Base-by-base conservation (phyloP, 2,113 vertebrate genomes). In the Falco punctatus region DNA sequence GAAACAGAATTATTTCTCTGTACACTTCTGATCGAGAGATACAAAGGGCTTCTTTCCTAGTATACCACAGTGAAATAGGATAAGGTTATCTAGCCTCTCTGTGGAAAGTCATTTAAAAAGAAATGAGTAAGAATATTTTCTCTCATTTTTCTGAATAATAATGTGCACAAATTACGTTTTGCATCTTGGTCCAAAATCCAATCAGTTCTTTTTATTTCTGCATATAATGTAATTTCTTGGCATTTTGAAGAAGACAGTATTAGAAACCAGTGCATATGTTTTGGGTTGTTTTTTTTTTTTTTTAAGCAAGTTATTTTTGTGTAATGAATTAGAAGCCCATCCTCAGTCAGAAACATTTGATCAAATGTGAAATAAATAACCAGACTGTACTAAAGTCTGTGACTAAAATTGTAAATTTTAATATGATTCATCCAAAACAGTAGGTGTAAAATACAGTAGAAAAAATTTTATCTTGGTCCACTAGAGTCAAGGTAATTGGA, bases 191-290 rank as follows among this genome's bases (percentile, higher is more conserved):
- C 88, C 88, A 86, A 86, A 86, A 85, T 73, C 46, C 80, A 92
- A 59, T 91, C 52, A 88, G 2, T 86, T 79, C 17, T 75, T 87
- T 83, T 93, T 91, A 86, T 91, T 96, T 95, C 74, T 83, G 40
- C 51, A n/a, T 54, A 16, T 78, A 87, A 46, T 75, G 51, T 61
- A 84, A 54, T 88, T 86, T 33, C 26, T 62, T 81, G 71, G 18
- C 52, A 64, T 48, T 90, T 67, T 86, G 81, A 26, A 70, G 66
- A 73, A 82, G 57, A n/a, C 32, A n/a, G 57, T 81, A 52, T 40
- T 95, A 59, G 64, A 74, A 88, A 72, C 23, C 22, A 59, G 35
- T 38, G 42, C 4, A 6, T 35, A 27, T 58, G 52, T 28, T 22
- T 54, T 80, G 23, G 16, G 3, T 7, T 48, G 67, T 42, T 48